Conservation (phyloP, 2,113 vertebrate species). For the Pomatostomus ruficeps region DNA sequence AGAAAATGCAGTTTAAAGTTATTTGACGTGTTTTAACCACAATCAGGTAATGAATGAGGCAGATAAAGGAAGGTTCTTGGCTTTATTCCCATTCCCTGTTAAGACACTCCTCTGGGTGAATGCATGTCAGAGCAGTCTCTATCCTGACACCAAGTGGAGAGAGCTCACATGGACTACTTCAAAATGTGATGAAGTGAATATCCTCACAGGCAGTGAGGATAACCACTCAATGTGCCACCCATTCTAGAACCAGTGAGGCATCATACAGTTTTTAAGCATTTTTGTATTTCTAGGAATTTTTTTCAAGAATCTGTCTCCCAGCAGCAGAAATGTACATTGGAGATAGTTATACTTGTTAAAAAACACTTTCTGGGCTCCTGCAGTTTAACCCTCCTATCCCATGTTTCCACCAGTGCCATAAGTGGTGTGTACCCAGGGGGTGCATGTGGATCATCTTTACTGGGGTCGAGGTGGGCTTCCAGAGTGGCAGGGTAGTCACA, state of each 20-base stretch:
- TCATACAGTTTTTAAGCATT: not conserved
- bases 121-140: not conserved
- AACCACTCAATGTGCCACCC: fast-evolving
- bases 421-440: fast-evolving
- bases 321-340: not conserved
- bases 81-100: not conserved
- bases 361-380: not conserved
- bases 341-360: not conserved
- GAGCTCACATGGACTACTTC: not conserved
- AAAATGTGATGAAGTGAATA: not conserved
- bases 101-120: not conserved
- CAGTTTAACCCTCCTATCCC: not conserved
- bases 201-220: not conserved
- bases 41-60: not conserved
- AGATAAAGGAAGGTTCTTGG: not conserved
- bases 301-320: not conserved
- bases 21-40: not conserved
- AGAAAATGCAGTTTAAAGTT: not conserved
- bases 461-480: not conserved
- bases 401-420: not conserved
- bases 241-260: not conserved
- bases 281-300: not conserved
- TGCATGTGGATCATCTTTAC: not conserved
- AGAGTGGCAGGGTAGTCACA: fast-evolving
- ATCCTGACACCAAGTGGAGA: conserved; percentile 51